Evolutionary conservation across 2,888 invertebrate species (phyloP), one percentile per base, ranked within the genome.

Genomic region (Tetragonula carbonaria): DNA sequence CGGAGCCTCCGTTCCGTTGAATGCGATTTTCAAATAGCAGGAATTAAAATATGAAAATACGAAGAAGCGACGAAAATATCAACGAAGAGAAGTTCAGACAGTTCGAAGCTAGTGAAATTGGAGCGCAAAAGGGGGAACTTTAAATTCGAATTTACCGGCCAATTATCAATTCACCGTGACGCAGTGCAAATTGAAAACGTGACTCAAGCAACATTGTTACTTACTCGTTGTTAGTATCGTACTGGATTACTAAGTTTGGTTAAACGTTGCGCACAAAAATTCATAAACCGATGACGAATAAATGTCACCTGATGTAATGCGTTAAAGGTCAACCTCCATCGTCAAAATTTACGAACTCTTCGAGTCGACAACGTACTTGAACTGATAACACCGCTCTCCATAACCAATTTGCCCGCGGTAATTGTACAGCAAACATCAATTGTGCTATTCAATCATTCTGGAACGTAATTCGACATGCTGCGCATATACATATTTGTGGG

Each of bases 1-100:
- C 86, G 78, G 74, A 59, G 78, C 68, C 21, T 63, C 62, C 82
- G 77, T 33, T 5, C 6, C 13, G 23, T 21, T 4, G 16, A 62
- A 16, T 51, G 8, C 4, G 28, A 50, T 73, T 73, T 73, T 63
- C 16, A 63, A 73, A 23, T 62, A 18, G n/a, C 11, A 4, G 18
- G 0, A 13, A 50, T 18, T 6, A 6, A 18, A 18, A 13, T 2
- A 6, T 28, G 3, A 11, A 65, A 33, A 21, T 65, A 21, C 4
- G 4, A 51, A 4, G 18, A 16, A 45, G 45, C 45, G 45, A 45
- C 45, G 1, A 16, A 23, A 51, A 51, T 51, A 51, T 2, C 11
- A 11, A 16, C 16, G 4, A 6, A 45, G 45, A 0, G 4, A 23
- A 18, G 18, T 18, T 50, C 11, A 28, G 23, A 23, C 23, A n/a